These are phyloP conservation scores for Pemphredon lugubris DNA, from an alignment of 2,888 invertebrate species.

Conservation along the genomic window DNA sequence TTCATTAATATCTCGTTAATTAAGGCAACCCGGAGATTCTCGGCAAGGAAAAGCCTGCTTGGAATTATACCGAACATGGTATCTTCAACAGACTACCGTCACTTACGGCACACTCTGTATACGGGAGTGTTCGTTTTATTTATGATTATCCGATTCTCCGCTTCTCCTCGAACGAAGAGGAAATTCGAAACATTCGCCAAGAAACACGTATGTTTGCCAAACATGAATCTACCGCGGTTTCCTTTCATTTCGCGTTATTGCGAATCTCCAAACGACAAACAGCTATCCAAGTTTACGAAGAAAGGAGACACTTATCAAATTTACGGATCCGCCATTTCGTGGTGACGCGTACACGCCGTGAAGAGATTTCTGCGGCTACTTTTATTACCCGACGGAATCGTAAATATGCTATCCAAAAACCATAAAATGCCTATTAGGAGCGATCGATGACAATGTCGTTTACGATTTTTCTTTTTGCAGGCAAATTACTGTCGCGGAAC, in stretches of 20 bases:
- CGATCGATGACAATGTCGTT: slow-evolving; percentile 34
- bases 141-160: too few relatives aligned
- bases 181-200: neutral
- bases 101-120: too few relatives aligned
- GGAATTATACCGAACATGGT: too few relatives aligned
- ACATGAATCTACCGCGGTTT: slow-evolving; percentile 8
- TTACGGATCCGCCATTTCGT: slow-evolving; percentile 42
- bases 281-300: slow-evolving; percentile 7
- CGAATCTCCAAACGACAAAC: slow-evolving; percentile 32
- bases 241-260: slow-evolving; percentile 34
- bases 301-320: slow-evolving; percentile 36
- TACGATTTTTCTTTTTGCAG: slow-evolving; percentile 17
- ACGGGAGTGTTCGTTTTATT: too few relatives aligned
- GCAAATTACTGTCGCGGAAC: neutral
- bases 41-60: too few relatives aligned
- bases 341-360: slow-evolving; percentile 28
- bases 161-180: neutral
- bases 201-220: neutral
- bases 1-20: too few relatives aligned
- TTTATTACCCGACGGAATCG: slow-evolving; percentile 32
- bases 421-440: slow-evolving; percentile 32
- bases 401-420: slow-evolving; percentile 33
- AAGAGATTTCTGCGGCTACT: slow-evolving; percentile 8
- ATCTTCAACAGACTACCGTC: too few relatives aligned
- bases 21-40: too few relatives aligned